phyloP scores from a whole-genome alignment of 2,888 invertebrate genomes.

The Apamea monoglypha region DNA sequence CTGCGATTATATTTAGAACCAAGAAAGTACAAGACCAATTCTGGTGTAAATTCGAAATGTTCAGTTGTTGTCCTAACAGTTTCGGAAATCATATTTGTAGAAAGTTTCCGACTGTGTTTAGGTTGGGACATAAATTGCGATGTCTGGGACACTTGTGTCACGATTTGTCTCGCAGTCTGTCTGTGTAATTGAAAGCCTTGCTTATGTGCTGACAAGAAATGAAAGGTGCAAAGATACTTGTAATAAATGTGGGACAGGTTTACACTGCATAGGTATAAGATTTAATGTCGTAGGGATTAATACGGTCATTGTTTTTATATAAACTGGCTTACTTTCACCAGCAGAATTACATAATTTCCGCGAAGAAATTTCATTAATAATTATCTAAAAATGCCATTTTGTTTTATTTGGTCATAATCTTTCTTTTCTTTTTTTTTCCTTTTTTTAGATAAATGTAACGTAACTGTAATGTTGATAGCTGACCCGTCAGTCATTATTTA shows the following conservation, averaged over 20 bases:
- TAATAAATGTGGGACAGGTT: conserved; percentile 54
- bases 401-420: neutral
- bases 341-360: neutral
- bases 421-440: too few species aligned
- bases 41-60: conserved; percentile 51
- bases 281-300: conserved; percentile 23
- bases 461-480: neutral
- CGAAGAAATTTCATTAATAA: neutral
- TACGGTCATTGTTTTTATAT: neutral
- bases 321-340: conserved; percentile 8
- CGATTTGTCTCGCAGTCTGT: conserved; percentile 57
- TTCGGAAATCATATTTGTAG: conserved; percentile 58
- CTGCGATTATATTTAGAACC: conserved; percentile 55
- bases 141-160: conserved; percentile 62
- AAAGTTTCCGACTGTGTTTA: conserved; percentile 49
- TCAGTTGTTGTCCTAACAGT: conserved; percentile 27
- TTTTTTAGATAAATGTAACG: too few species aligned
- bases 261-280: neutral
- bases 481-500: neutral
- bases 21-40: conserved; percentile 47
- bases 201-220: conserved; percentile 61
- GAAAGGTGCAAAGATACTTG: conserved; percentile 52
- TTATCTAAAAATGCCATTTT: neutral
- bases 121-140: conserved; percentile 54
- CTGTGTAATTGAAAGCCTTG: conserved; percentile 61